A percentile compares a stretch with the other conserved stretches of the same genome.
Evolutionary conservation across 2,113 vertebrate species (phyloP).

Genomic region (Danio rerio): GRCz12tu NC_133186.1:23502001-23502500

Average conservation of each 20-base stretch:
- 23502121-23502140: slow-evolving; percentile 92
- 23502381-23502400: slow-evolving; percentile 60
- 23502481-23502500: slow-evolving; percentile 74
- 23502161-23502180: slow-evolving; percentile 77
- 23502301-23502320: slow-evolving; percentile 76
- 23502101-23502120: slow-evolving; percentile 93
- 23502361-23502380: slow-evolving; percentile 29
- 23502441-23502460: slow-evolving; percentile 44
- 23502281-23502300: slow-evolving; percentile 67
- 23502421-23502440: slow-evolving; percentile 62
- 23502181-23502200: slow-evolving; percentile 84
- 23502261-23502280: slow-evolving; percentile 56
- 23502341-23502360: slow-evolving; percentile 69
- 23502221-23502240: slow-evolving; percentile 76
- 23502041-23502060: slow-evolving; percentile 61
- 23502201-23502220: slow-evolving; percentile 73
- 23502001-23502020: slow-evolving; percentile 90
- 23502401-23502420: slow-evolving; percentile 56
- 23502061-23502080: slow-evolving; percentile 58
- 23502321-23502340: slow-evolving; percentile 77
- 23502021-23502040: slow-evolving; percentile 83
- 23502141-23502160: slow-evolving; percentile 85
- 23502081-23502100: slow-evolving; percentile 75
- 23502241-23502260: slow-evolving; percentile 76
- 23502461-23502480: slow-evolving; percentile 36